A percentile compares a stretch with the other conserved stretches of the same genome.
These are phyloP conservation scores for Hydroisotoma schaefferi DNA, from an alignment of 2,888 invertebrate genomes.

Conservation along the genomic window DNA sequence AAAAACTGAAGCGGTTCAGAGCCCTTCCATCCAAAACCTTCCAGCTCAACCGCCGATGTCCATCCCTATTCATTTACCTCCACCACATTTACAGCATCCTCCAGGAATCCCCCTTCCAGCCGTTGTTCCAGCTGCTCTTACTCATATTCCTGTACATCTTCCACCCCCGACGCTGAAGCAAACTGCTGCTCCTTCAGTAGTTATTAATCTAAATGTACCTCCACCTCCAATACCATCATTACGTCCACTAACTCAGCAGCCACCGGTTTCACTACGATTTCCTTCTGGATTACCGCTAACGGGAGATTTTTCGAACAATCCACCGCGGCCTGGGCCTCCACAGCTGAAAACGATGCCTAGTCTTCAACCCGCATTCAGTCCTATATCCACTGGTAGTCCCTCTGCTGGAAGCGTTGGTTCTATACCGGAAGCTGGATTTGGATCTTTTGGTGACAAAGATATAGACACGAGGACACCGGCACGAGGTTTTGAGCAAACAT, in stretches of 20 bases:
- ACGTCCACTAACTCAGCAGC: constrained; percentile 9
- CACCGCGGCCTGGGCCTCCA: too few relatives aligned
- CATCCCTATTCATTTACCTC: constrained; percentile 13
- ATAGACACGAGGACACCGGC: background rate
- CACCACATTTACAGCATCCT: constrained; percentile 21
- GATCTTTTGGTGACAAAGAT: background rate
- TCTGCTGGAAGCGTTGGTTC: background rate
- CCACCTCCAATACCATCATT: constrained; percentile 34
- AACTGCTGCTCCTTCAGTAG: constrained; percentile 19
- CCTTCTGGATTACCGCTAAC: constrained; percentile 16
- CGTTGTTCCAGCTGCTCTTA: constrained; percentile 10
- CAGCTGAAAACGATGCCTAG: constrained; percentile 13
- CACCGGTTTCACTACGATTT: background rate
- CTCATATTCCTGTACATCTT: constrained; percentile 22
- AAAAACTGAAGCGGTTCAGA: background rate
- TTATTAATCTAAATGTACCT: constrained; percentile 43
- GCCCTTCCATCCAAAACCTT: background rate
- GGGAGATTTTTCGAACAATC: constrained; percentile 9
- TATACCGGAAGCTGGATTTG: background rate
- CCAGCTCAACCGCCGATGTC: constrained; percentile 10
- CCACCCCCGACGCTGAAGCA: constrained; percentile 27
- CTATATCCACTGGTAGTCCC: background rate
- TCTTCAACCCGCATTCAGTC: background rate
- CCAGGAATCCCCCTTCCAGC: constrained; percentile 9
- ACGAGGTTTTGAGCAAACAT: constrained; percentile 11